Evolutionary conservation across 2,888 invertebrate genomes (phyloP), one percentile per base, ranked within the genome.

Genomic region (Perithous albicinctus): DNA sequence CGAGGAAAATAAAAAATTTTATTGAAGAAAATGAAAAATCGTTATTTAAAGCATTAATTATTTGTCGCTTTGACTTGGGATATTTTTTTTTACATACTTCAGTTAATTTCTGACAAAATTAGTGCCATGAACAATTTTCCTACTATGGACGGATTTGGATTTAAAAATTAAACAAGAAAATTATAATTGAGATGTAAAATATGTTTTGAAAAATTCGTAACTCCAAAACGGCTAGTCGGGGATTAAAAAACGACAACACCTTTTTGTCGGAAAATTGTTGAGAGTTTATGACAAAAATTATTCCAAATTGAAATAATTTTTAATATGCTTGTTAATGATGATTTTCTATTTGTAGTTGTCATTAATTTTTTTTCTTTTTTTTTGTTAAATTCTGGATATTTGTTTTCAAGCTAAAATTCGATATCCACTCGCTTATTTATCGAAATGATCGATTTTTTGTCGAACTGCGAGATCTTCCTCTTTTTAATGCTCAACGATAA

Each of bases 401-500:
- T n/a, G n/a, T 29, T 5, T n/a, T 15, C 6, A 29, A 56, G n/a
- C n/a, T 8, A n/a, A 56, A 56, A 56, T n/a, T 56, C 54, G 54
- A 7, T 29, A 56, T 29, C 29, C 54, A 26, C 29, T 56, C 29
- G 29, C 54, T 41, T 32, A 63, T 41, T 41, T n/a, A 67, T 48
- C 23, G 35, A 51, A 15, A 48, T 20, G 32, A 35, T 51, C 48
- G 51, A 67, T 51, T 20, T 46, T 54, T 69, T 69, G 69, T 69
- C 38, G 23, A 38, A 69, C 54, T 41, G 20, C 20, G 38, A 54
- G 15, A 69, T 54, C 69, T 69, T 69, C 38, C 51, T 54, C 41
- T 41, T 54, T 26, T 41, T 26, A 69, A 23, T 51, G 23, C 32
- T 38, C 23, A 69, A 38, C 20, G 32, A 48, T 67, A 67, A 15